These are phyloP conservation scores for Pachydiplax longipennis DNA, from an alignment of 2,888 invertebrate species.

Conservation along the genomic window DNA sequence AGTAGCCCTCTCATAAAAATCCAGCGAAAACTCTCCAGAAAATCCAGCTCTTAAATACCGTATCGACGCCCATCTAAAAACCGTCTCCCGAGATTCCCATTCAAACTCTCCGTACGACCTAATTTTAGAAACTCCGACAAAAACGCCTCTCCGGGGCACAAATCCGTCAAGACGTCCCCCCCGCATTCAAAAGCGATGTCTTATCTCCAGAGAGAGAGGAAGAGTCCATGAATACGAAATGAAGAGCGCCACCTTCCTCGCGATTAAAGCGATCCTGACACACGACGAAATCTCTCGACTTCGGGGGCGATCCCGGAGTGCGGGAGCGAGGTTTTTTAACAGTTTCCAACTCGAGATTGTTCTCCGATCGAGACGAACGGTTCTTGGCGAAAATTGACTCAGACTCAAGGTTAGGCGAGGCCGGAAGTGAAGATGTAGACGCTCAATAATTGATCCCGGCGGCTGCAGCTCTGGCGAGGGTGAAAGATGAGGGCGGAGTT, in stretches of 20 bases:
- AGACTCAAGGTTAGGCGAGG: not conserved
- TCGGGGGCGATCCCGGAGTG: not conserved
- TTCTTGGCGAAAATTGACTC: not conserved
- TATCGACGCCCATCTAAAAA: no score
- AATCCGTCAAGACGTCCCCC: not conserved
- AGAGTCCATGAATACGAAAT: not conserved
- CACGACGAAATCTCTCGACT: not conserved
- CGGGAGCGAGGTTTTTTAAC: not conserved
- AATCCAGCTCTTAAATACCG: no score
- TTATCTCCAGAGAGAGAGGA: not conserved
- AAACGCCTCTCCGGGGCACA: not conserved
- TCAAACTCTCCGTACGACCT: not conserved
- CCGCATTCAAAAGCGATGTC: not conserved
- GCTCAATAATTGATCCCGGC: conserved; percentile 43
- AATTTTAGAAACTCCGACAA: not conserved
- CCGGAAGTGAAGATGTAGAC: conserved; percentile 30
- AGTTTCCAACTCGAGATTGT: not conserved
- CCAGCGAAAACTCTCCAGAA: no score
- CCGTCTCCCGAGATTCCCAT: no score
- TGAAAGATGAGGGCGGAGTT: not conserved
- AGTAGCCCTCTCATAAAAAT: no score
- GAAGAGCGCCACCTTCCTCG: not conserved
- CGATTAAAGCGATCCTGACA: not conserved
- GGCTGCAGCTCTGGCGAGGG: not conserved
- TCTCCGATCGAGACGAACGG: not conserved